Percentiles rank a stretch among this genome's conserved stretches.
phyloP scores from a whole-genome alignment of 2,797 vertebrate species.

The Sebastes steindachneri region DNA sequence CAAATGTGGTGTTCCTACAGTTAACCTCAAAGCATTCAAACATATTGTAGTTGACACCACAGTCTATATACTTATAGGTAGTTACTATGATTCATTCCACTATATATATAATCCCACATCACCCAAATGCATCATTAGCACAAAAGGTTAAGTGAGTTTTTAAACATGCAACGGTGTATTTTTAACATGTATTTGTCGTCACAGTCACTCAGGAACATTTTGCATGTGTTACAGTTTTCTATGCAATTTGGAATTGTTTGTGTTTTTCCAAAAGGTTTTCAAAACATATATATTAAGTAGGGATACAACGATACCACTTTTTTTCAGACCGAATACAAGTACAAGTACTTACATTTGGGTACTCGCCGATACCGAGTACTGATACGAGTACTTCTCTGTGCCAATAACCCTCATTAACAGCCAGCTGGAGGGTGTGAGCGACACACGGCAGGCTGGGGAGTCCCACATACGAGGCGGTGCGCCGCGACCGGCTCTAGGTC shows the following conservation, averaged over 20 bases:
- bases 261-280: not conserved
- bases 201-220: not conserved
- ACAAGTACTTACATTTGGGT: too few species aligned
- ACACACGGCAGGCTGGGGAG: too few species aligned
- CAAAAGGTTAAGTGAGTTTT: not conserved
- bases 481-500: too few species aligned
- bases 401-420: too few species aligned
- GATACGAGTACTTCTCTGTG: too few species aligned
- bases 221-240: not conserved
- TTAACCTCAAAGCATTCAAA: constrained; percentile 13
- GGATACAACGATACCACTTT: too few species aligned
- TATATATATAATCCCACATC: not conserved
- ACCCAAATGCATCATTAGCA: not conserved
- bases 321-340: too few species aligned
- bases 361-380: too few species aligned
- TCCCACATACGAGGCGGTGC: fast-evolving
- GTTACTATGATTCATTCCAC: not conserved
- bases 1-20: constrained; percentile 2
- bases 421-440: too few species aligned
- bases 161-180: not conserved
- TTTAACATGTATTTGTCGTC: not conserved
- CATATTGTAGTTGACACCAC: constrained; percentile 15
- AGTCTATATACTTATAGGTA: not conserved
- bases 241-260: not conserved
- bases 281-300: not conserved